These are phyloP conservation scores for Uria aalge DNA, from an alignment of 2,113 vertebrate species.

Conservation along the genomic window DNA sequence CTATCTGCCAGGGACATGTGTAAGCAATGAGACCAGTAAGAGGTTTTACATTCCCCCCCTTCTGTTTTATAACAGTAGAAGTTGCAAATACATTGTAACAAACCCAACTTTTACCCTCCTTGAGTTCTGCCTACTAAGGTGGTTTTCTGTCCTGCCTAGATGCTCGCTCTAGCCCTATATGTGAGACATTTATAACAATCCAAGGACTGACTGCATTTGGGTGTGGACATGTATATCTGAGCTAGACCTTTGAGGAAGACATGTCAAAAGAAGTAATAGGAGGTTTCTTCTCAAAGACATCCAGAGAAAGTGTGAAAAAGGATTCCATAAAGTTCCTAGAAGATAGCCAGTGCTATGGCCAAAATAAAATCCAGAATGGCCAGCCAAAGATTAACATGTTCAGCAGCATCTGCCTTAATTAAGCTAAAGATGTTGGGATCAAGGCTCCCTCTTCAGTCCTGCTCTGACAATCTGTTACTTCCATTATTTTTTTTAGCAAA, in stretches of 20 bases:
- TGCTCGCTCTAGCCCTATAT: neutral
- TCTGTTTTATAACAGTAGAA: neutral
- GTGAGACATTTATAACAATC: neutral
- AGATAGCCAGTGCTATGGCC: neutral
- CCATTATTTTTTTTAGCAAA: neutral
- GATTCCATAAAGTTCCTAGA: neutral
- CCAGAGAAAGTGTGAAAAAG: neutral
- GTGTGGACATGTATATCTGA: neutral
- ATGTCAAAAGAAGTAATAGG: neutral
- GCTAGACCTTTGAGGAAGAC: neutral
- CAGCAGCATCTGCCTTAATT: neutral
- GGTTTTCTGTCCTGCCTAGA: neutral
- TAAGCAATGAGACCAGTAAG: neutral
- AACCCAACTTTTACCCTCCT: neutral
- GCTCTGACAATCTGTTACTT: neutral
- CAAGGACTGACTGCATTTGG: neutral
- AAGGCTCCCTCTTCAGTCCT: neutral
- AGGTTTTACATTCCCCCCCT: neutral
- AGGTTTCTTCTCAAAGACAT: neutral
- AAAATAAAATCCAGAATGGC: neutral
- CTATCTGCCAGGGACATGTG: neutral
- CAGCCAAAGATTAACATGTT: neutral
- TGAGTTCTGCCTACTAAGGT: neutral
- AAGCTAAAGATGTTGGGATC: neutral
- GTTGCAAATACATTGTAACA: neutral